Evolutionary conservation across 2,113 vertebrate species (phyloP).

Genomic region (Edolisoma coerulescens): DNA sequence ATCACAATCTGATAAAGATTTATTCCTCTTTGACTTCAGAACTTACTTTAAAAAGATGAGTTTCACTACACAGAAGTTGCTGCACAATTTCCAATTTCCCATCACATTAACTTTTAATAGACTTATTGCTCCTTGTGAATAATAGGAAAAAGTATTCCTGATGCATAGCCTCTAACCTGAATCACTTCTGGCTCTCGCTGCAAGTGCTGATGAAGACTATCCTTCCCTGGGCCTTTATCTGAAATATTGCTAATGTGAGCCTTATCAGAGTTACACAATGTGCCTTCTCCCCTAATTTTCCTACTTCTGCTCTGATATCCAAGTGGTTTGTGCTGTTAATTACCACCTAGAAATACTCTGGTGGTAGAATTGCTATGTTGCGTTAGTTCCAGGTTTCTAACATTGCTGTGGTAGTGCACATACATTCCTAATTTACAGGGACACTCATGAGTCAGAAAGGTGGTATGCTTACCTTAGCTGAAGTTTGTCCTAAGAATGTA

Average conservation of each 20-base stretch:
- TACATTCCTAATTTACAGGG: background rate
- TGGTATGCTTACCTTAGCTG: background rate
- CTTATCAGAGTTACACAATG: background rate
- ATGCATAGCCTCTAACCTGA: background rate
- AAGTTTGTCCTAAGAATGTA: background rate
- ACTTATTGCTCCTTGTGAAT: constrained; percentile 26
- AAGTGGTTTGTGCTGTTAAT: background rate
- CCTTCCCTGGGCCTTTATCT: background rate
- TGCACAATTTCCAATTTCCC: constrained; percentile 48
- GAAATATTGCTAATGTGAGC: background rate
- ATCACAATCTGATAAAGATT: background rate
- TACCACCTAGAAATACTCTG: background rate
- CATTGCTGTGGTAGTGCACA: background rate
- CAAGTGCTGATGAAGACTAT: background rate
- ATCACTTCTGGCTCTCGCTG: background rate
- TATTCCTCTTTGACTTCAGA: constrained; percentile 18
- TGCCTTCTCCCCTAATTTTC: background rate
- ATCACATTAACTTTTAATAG: constrained; percentile 34
- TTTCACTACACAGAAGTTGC: constrained; percentile 18
- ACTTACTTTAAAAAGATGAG: constrained; percentile 27
- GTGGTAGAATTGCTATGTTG: background rate
- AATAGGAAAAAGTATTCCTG: constrained; percentile 14
- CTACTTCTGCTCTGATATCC: background rate
- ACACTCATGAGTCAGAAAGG: background rate
- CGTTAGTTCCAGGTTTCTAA: background rate